Percentiles rank a stretch among this genome's conserved stretches.
Conservation (phyloP, 2,888 invertebrate species). For the Ophonus ardosiacus region DNA sequence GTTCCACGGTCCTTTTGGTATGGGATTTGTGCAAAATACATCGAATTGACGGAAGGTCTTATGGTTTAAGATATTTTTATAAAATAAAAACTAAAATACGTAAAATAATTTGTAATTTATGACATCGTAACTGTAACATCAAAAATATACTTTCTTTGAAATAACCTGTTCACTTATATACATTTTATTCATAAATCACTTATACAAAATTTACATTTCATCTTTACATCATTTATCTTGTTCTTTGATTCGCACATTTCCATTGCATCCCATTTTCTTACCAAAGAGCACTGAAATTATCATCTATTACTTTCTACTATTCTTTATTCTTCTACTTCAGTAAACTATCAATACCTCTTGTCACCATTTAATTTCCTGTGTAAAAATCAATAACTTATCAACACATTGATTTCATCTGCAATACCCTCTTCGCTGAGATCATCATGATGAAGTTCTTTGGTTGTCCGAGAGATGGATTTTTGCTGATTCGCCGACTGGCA, state of each 20-base stretch:
- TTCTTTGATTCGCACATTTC: not conserved
- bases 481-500: constrained; percentile 24
- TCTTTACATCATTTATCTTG: not conserved
- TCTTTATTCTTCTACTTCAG: not conserved
- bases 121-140: not conserved
- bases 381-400: not conserved
- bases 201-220: not conserved
- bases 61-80: not conserved
- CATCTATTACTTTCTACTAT: not conserved
- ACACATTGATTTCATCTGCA: not conserved
- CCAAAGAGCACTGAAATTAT: not conserved
- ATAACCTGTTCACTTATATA: not conserved
- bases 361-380: not conserved
- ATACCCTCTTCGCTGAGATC: not conserved
- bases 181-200: not conserved
- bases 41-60: too few relatives aligned
- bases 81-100: not conserved
- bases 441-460: too few relatives aligned
- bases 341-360: not conserved
- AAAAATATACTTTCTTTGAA: not conserved
- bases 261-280: not conserved
- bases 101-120: not conserved
- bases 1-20: too few relatives aligned
- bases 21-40: too few relatives aligned
- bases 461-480: constrained; percentile 13